A percentile compares a stretch with the other conserved stretches of the same genome.
phyloP scores from a whole-genome alignment of 2,888 invertebrate genomes.

The Lepas anatifera region DNA sequence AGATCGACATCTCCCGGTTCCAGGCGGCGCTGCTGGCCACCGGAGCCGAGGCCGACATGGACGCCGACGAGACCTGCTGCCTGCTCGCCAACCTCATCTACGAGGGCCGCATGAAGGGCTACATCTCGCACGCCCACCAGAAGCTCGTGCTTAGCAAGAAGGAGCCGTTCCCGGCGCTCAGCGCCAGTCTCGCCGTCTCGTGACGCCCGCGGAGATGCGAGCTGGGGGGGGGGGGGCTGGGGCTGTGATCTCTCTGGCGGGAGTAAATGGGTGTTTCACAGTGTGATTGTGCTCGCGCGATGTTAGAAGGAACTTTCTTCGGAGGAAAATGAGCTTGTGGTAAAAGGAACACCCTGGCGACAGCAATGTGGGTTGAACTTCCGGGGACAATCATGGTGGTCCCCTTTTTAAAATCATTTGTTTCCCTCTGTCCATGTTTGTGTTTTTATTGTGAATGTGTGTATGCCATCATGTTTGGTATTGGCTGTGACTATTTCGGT shows the following conservation, averaged over 20 bases:
- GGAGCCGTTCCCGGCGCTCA: conserved; percentile 78
- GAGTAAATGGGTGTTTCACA: too few species aligned
- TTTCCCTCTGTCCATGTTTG: too few species aligned
- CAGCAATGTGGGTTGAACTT: too few species aligned
- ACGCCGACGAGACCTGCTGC: conserved; percentile 89
- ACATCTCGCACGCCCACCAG: conserved; percentile 92
- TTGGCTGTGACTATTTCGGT: too few species aligned
- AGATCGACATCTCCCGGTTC: conserved; percentile 74
- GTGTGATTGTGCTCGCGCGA: too few species aligned
- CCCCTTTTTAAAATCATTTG: too few species aligned
- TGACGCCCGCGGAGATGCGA: not conserved
- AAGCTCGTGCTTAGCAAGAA: conserved; percentile 95
- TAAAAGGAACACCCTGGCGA: too few species aligned
- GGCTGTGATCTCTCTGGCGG: not conserved
- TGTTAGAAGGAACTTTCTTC: too few species aligned
- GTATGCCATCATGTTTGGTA: too few species aligned
- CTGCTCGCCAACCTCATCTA: conserved; percentile 92
- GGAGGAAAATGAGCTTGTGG: too few species aligned
- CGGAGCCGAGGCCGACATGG: conserved; percentile 39
- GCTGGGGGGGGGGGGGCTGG: not conserved
- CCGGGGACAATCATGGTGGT: too few species aligned
- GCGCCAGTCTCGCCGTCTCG: conserved; percentile 14
- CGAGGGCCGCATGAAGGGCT: conserved; percentile 95
- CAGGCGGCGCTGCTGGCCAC: conserved; percentile 61
- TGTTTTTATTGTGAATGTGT: too few species aligned